Evolutionary conservation across 23 tunicate species (phyloP).

Genomic region (Halocynthia roretzi): DNA sequence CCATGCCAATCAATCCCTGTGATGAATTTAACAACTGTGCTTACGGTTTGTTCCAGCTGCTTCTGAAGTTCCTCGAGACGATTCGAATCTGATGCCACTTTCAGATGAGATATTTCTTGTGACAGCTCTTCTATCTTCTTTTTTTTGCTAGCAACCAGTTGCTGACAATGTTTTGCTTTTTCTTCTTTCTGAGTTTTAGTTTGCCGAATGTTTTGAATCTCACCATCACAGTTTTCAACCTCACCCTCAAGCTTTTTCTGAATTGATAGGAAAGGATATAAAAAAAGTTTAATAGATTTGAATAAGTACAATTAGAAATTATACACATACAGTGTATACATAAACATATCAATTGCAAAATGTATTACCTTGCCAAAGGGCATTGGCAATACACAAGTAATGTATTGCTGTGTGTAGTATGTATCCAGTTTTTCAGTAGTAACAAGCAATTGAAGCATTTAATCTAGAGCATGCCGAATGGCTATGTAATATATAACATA

Average conservation of each 20-base stretch:
- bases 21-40: neutral
- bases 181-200: slow-evolving; percentile 39
- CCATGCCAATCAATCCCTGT: neutral
- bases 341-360: no score
- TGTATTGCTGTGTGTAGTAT: no score
- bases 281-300: neutral
- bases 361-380: no score
- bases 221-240: slow-evolving; percentile 9
- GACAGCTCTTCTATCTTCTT: slow-evolving; percentile 28
- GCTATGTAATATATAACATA: no score
- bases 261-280: neutral
- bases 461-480: no score
- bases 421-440: no score
- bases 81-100: slow-evolving; percentile 35
- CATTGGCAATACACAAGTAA: no score
- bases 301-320: no score
- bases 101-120: slow-evolving; percentile 44
- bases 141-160: slow-evolving; percentile 24
- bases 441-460: no score
- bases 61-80: slow-evolving; percentile 43
- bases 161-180: slow-evolving; percentile 30
- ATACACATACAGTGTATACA: no score
- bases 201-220: slow-evolving; percentile 19
- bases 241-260: slow-evolving; percentile 30
- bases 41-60: slow-evolving; percentile 31